Conservation (phyloP, 2,888 invertebrate species). For the Trimorus sp. region DNA sequence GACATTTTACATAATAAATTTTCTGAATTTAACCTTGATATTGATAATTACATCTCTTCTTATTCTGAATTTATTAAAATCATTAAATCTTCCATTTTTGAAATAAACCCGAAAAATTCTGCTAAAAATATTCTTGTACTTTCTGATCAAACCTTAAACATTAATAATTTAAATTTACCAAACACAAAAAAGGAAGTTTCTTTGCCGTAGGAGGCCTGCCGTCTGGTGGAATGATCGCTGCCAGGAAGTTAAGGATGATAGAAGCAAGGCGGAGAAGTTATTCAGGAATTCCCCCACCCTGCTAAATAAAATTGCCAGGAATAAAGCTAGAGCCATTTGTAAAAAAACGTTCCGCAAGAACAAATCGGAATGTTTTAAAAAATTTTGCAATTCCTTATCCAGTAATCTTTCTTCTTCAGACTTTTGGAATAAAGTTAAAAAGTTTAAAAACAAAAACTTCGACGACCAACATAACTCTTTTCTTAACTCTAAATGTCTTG, state of each 20-base stretch:
- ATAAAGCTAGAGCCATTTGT: conserved; percentile 10
- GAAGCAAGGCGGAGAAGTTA: not conserved
- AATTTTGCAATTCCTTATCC: conserved; percentile 19
- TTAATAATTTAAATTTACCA: no score
- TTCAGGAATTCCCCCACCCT: not conserved
- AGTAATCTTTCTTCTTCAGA: not conserved
- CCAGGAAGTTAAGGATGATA: not conserved
- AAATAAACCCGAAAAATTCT: no score
- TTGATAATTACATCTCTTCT: not conserved
- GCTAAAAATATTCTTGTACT: no score
- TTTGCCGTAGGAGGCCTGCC: not conserved
- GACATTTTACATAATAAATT: not conserved
- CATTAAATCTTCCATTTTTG: no score
- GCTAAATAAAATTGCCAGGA: not conserved
- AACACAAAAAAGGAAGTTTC: not conserved
- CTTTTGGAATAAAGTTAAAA: conserved; percentile 50
- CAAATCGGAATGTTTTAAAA: conserved; percentile 10
- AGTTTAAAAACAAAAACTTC: conserved; percentile 23
- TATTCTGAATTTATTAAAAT: no score
- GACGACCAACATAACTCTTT: not conserved
- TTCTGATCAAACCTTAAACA: no score
- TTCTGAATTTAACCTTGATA: not conserved
- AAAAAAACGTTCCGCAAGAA: not conserved
- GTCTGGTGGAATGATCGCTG: conserved; percentile 19
- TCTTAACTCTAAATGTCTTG: not conserved